Conservation (phyloP, 1,140 invertebrate species). For the Procambarus clarkii region DNA sequence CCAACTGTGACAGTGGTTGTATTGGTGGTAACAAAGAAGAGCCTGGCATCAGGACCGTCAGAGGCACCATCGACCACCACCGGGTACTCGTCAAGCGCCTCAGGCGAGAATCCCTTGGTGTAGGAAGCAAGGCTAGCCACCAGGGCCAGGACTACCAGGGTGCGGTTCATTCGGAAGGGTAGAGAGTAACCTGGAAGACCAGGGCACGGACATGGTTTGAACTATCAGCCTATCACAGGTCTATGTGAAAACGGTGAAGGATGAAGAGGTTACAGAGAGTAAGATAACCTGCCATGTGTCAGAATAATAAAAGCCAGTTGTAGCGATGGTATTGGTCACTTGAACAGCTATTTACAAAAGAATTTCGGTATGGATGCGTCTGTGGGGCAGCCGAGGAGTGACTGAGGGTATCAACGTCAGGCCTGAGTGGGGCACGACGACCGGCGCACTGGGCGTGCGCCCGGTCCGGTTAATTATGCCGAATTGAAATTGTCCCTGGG, state of each 20-base stretch:
- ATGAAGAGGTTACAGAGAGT: background rate
- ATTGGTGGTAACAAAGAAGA: conserved; percentile 64
- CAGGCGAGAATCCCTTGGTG: conserved; percentile 63
- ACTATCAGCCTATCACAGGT: conserved; percentile 28
- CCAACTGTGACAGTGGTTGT: conserved; percentile 65
- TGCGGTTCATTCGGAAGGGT: conserved; percentile 70
- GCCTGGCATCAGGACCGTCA: conserved; percentile 55
- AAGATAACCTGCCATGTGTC: conserved; percentile 53
- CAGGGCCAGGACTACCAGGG: conserved; percentile 68
- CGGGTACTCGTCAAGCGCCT: conserved; percentile 62
- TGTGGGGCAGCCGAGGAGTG: conserved; percentile 65
- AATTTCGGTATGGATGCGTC: conserved; percentile 23
- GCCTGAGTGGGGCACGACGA: conserved; percentile 44
- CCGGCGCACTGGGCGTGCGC: background rate
- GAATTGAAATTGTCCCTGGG: conserved; percentile 39
- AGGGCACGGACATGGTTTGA: conserved; percentile 52
- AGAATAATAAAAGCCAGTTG: conserved; percentile 49
- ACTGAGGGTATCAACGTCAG: conserved; percentile 20
- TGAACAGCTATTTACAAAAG: background rate
- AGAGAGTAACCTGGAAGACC: conserved; percentile 66
- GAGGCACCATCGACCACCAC: conserved; percentile 45
- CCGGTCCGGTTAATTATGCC: background rate
- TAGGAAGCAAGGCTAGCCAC: conserved; percentile 63
- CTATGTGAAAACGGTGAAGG: background rate
- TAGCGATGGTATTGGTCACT: conserved; percentile 54